Percentiles rank a stretch among this genome's conserved stretches.
phyloP scores from a whole-genome alignment of 2,113 vertebrate species.

The Prietella phreatophila region DNA sequence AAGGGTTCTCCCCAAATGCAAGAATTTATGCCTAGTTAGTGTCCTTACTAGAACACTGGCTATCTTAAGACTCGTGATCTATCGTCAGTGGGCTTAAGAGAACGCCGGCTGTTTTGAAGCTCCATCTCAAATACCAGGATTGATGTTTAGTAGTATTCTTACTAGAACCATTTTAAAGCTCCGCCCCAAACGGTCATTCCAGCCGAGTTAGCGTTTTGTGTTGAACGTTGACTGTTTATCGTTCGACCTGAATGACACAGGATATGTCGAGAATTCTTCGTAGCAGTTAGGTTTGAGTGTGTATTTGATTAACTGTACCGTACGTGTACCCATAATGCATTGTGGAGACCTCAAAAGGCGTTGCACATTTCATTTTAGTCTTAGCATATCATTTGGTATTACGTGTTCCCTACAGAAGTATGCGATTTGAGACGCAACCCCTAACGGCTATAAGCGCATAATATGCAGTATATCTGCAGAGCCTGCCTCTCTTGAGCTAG shows the following conservation, averaged over 20 bases:
- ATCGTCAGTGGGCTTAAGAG: not conserved
- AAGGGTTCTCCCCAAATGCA: not conserved
- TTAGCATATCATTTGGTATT: not conserved
- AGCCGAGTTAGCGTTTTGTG: not conserved
- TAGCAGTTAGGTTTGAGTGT: no score
- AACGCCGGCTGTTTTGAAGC: not conserved
- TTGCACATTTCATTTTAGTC: not conserved
- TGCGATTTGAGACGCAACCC: not conserved
- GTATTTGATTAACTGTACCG: not conserved
- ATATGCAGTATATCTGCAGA: not conserved
- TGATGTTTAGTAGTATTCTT: not conserved
- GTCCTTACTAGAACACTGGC: not conserved
- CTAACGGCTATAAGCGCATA: not conserved
- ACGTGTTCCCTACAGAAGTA: not conserved
- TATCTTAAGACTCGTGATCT: not conserved
- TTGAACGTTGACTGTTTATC: not conserved
- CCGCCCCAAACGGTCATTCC: not conserved
- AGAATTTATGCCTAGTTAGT: not conserved
- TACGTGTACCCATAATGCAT: not conserved
- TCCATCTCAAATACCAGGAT: not conserved
- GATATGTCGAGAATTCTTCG: not conserved
- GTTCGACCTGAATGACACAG: not conserved
- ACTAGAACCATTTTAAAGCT: not conserved
- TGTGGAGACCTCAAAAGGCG: not conserved
- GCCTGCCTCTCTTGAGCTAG: not conserved